Base-by-base conservation (phyloP, 92 coral and sea anemone genomes). In the Zoanthus sansibaricus region DNA sequence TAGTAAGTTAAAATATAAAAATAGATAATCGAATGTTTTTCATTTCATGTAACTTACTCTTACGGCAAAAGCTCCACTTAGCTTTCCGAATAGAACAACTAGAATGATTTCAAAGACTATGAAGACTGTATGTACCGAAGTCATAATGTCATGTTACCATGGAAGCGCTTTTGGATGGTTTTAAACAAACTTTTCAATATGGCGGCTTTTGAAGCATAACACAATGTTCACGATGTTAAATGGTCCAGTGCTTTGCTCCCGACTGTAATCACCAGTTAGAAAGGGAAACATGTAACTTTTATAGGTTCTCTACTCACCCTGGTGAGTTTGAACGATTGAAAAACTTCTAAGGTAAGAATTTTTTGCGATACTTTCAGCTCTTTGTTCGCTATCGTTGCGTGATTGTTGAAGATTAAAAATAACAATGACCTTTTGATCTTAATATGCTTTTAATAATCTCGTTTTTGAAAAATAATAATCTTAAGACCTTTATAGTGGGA, bases 271-370 rank as follows among this genome's bases (percentile, higher is more conserved):
- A 59, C 33, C 83, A 77, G 83, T 77, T 71, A 6, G 83, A 77
- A 77, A 77, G 83, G 37, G 83, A 77, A 51, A 42, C 83, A 17
- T 77, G 83, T 49, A 77, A 77, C 18, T 77, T 77, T 51, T 77
- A 13, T 51, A 52, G 83, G 64, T 77, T 77, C 52, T 71, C 83
- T 5, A 77, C 46, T 17, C 21, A 77, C 37, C 58, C 17, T 77
- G 52, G 83, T 21, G 83, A 77, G 71, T 77, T 77, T 51, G 13
- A 77, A 13, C 83, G 83, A 31, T 77, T 71, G 83, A 77, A 44
- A 77, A 77, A 77, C 83, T 77, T 25, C 64, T 77, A 51, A 77
- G 83, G 71, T 77, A 77, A 77, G 83, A 14, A 49, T 77, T 16
- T 5, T 77, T 51, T 42, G 83, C 52, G 64, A 31, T 51, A 33